Percentiles rank a stretch among this genome's conserved stretches.
phyloP scores from a whole-genome alignment of 2,888 invertebrate genomes.

The Drosophila peninsularis region DNA sequence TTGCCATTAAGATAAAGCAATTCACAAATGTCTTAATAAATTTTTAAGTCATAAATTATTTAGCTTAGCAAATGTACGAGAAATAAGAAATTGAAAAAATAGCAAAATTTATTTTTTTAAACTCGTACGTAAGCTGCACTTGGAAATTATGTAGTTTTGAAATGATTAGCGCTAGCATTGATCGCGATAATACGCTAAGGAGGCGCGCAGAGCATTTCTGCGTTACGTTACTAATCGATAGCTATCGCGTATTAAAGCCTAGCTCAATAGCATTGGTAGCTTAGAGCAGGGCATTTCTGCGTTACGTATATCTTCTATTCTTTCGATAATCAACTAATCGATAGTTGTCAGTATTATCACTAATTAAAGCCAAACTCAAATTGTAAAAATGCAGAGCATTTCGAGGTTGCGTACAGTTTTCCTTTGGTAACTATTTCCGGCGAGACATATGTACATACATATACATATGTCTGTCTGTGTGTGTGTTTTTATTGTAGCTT shows the following conservation, averaged over 20 bases:
- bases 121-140: background rate
- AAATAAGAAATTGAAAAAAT: background rate
- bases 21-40: background rate
- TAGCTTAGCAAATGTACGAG: background rate
- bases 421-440: conserved; percentile 6
- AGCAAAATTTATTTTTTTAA: background rate
- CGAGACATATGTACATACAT: conserved; percentile 7
- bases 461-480: conserved; percentile 5
- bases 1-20: conserved; percentile 3
- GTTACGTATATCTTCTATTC: background rate
- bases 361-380: background rate
- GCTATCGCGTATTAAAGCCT: too few species aligned
- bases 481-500: conserved; percentile 50
- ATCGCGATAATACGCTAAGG: too few species aligned
- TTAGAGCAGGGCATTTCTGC: background rate
- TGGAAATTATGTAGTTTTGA: background rate
- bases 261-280: too few species aligned
- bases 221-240: background rate
- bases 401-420: background rate
- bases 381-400: background rate
- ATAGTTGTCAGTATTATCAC: background rate
- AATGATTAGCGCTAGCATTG: background rate
- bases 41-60: background rate
- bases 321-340: background rate
- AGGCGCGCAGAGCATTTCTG: background rate